Evolutionary conservation across 2,888 invertebrate genomes (phyloP).

Genomic region (Rhingia campestris): DNA sequence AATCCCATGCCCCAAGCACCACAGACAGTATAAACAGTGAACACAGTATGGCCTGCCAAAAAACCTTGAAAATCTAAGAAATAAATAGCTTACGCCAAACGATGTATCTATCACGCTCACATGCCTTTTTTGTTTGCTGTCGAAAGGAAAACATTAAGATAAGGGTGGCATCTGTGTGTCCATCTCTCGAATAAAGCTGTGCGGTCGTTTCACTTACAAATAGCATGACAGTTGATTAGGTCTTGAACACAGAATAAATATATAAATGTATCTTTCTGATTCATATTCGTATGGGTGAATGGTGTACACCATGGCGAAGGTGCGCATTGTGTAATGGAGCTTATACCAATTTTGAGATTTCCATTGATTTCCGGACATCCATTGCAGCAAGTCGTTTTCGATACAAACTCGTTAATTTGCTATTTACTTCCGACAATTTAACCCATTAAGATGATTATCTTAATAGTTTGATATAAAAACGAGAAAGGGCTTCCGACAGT

Average conservation of each 20-base stretch:
- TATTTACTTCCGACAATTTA: slow-evolving; percentile 42
- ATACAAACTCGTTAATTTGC: slow-evolving; percentile 44
- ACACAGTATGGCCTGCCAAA: slow-evolving; percentile 40
- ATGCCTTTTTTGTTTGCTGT: slow-evolving; percentile 12
- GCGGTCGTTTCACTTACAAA: slow-evolving; percentile 24
- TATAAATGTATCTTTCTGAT: slow-evolving; percentile 25
- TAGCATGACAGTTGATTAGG: slow-evolving; percentile 52
- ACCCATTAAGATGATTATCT: slow-evolving; percentile 49
- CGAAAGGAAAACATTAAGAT: slow-evolving; percentile 53
- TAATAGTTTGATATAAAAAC: slow-evolving; percentile 31
- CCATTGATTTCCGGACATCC: background rate
- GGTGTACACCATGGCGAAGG: background rate
- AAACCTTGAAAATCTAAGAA: slow-evolving; percentile 58
- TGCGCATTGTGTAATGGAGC: background rate
- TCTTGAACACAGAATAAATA: slow-evolving; percentile 44
- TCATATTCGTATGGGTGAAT: slow-evolving; percentile 27
- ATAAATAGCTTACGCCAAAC: slow-evolving; percentile 46
- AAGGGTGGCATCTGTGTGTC: slow-evolving; percentile 49
- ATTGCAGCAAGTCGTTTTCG: slow-evolving; percentile 10
- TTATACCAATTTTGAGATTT: background rate
- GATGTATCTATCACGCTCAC: slow-evolving; percentile 57
- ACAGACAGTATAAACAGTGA: background rate
- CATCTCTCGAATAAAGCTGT: slow-evolving; percentile 27
- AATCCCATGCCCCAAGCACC: slow-evolving; percentile 1
- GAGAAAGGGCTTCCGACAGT: background rate